Base-by-base conservation (phyloP, 2,113 vertebrate species). In the Gymnobelideus leadbeateri region DNA sequence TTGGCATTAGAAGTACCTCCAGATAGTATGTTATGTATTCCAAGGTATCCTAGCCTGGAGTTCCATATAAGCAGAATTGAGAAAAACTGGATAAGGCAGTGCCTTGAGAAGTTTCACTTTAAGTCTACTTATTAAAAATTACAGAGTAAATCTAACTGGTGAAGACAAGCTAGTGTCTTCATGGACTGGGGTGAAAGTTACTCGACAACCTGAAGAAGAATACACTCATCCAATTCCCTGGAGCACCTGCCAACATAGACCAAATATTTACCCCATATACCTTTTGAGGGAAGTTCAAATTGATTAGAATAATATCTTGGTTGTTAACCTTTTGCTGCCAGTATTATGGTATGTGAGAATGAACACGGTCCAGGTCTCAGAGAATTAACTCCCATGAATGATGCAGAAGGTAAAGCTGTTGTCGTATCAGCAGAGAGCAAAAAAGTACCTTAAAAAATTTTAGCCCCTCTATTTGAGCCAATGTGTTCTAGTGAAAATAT, bases 71-170 rank as follows among this genome's bases (percentile, higher is more conserved):
- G 51, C 31, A 96, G 84, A 96, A 91, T 92, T 94, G 91, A 95
- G 21, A 91, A 90, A 84, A 53, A 92, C 37, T 92, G 50, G 47
- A 51, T 51, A 4, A 11, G 89, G 3, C 53, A 19, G 50, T 84
- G 92, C 26, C 92, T 52, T 84, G 50, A 92, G 31, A 90, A 97
- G 61, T 77, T 97, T 96, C 24, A 91, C 84, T 95, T 92, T 95
- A 92, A 53, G 8, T 51, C 91, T 8, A 28, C 28, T 93, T 52
- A 91, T 28, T 95, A 91, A 61, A 96, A 94, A 91, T n/a, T 55
- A 77, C 0, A 68, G 91, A 91, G 89, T 61, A 90, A 26, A 24
- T 90, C 43, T 93, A 61, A 54, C 47, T 91, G 89, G 49, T 95
- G 43, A 94, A 7, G 52, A 95, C 90, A 94, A 92, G 16, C 92